Evolutionary conservation across 1,140 invertebrate genomes (phyloP).

Genomic region (Bursaphelenchus mucronatus): DNA sequence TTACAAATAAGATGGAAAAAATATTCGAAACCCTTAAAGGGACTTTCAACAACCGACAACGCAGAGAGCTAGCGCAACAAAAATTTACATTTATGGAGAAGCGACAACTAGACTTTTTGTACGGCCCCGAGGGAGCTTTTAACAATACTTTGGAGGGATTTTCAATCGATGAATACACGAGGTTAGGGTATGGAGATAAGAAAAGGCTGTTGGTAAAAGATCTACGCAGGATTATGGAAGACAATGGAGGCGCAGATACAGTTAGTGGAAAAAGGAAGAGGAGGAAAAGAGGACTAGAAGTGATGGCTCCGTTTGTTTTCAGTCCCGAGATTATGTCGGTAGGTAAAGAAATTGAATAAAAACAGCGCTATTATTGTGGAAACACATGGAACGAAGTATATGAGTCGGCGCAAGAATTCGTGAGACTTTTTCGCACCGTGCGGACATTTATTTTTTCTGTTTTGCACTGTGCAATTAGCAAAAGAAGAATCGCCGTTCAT

Average conservation of each 20-base stretch:
- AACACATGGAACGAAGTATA: no score
- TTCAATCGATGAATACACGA: slow-evolving; percentile 11
- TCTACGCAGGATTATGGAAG: slow-evolving; percentile 1
- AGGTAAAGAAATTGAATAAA: background rate
- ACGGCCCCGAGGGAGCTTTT: slow-evolving; percentile 6
- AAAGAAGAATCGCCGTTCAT: no score
- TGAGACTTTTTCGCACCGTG: no score
- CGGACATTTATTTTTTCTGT: no score
- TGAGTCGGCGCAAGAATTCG: no score
- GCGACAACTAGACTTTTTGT: slow-evolving; percentile 5
- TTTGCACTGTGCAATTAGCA: no score
- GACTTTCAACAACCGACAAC: slow-evolving; percentile 1
- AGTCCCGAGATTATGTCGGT: background rate
- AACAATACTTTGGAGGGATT: slow-evolving; percentile 13
- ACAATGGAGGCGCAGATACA: background rate
- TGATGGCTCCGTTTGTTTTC: no score
- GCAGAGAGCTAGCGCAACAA: slow-evolving; percentile 4
- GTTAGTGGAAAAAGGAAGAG: no score
- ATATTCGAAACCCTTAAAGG: slow-evolving; percentile 13
- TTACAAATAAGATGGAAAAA: slow-evolving; percentile 6
- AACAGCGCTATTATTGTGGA: no score
- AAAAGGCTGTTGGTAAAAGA: background rate
- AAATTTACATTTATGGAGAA: slow-evolving; percentile 16
- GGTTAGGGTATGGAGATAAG: background rate
- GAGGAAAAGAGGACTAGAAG: no score